Conservation (phyloP, 2,113 vertebrate genomes). For the Verasper variegatus region DNA sequence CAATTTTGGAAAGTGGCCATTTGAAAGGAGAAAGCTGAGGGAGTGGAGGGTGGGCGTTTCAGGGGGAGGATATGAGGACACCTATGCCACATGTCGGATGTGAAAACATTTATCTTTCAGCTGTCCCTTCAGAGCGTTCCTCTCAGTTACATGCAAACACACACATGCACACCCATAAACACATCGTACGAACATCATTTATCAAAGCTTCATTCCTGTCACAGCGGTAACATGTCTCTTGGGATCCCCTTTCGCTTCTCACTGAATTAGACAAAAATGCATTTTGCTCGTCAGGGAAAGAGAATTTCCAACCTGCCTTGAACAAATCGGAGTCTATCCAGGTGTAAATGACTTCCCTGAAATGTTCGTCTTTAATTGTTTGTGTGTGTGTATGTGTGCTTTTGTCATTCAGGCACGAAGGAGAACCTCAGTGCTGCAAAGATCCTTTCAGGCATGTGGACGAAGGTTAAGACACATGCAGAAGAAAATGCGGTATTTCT, state of each 20-base stretch:
- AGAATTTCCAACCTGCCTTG: neutral
- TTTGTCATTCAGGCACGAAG: constrained; percentile 82
- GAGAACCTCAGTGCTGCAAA: constrained; percentile 82
- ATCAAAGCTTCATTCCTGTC: constrained; percentile 19
- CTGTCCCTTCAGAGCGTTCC: constrained; percentile 22
- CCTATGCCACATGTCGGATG: constrained; percentile 21
- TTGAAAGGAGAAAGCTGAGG: constrained; percentile 33
- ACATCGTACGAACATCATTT: neutral
- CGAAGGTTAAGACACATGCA: constrained; percentile 80
- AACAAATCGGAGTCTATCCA: neutral
- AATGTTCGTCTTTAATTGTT: too few relatives aligned
- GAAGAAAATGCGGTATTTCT: constrained; percentile 83
- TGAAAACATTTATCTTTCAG: constrained; percentile 28
- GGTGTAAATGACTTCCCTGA: constrained; percentile 14
- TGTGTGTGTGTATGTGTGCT: neutral
- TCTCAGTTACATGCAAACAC: neutral
- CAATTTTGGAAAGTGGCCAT: constrained; percentile 50
- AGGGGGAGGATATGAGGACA: constrained; percentile 24
- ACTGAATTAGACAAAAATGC: constrained; percentile 29
- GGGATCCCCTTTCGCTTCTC: constrained; percentile 21
- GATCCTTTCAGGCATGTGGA: constrained; percentile 85
- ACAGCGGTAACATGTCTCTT: constrained; percentile 13
- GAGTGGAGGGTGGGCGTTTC: neutral
- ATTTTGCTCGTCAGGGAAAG: neutral
- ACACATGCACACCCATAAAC: neutral